Evolutionary conservation across 1,140 invertebrate species (phyloP), one percentile per base, ranked within the genome.

Genomic region (Drosophila bocqueti): DNA sequence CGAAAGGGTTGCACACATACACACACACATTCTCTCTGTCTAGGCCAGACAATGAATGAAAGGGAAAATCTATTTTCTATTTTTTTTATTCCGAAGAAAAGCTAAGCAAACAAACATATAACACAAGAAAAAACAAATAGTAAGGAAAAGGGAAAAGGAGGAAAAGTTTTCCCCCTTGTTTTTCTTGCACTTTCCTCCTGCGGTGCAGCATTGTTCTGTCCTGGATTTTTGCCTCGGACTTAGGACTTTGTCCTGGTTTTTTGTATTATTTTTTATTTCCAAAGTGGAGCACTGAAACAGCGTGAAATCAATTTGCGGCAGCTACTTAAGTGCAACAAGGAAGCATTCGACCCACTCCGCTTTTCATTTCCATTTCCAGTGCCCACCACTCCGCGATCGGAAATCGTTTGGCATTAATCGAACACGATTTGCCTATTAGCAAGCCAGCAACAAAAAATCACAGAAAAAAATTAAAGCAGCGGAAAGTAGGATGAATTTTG

Each of bases 261-360:
- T 13, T 40, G 36, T 18, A 10, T 8, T 15, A 18, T 31, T 89
- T 78, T 81, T 74, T 81, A 89, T 29, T 71, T 63, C 58, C 72
- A 76, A 55, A 26, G 54, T 58, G 61, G 50, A 47, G 58, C 46
- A 49, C 11, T 62, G 52, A 57, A 69, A 61, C 81, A 85, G 85
- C 85, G 67, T 82, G 85, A 90, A 90, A 90, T 90, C 85, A 90
- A 90, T 90, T 90, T 90, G 85, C 74, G 82, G 86, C 86, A 90
- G 85, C 85, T 90, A 90, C 85, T 90, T 90, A 90, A 90, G 86
- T 85, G 86, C 81, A 90, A 85, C 76, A 80, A 68, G 75, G 64
- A 78, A 78, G 50, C 61, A 59, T 52, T 40, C 55, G 54, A 55
- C 46, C 40, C 65, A 73, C 80, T 77, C 72, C 68, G 79, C 57